These are phyloP conservation scores for Diabrotica balteata DNA, from an alignment of 2,888 invertebrate genomes.

Conservation along the genomic window DNA sequence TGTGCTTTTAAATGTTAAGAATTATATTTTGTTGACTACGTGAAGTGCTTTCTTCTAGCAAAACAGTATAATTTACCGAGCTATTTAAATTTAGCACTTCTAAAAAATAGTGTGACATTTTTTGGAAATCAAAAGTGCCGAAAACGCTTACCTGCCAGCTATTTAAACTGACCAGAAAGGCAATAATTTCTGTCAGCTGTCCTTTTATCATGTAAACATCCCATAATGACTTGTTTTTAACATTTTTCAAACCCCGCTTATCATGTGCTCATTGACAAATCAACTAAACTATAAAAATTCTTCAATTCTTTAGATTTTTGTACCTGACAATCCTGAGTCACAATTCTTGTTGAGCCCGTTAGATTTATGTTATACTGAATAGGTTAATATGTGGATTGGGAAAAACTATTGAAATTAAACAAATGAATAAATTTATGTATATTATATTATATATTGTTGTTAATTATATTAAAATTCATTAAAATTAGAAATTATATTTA, in stretches of 20 bases:
- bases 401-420: too few species aligned
- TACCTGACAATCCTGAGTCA: background rate
- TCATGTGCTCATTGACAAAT: conserved; percentile 34
- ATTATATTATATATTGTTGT: too few species aligned
- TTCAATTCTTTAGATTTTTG: background rate
- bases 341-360: background rate
- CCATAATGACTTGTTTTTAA: conserved; percentile 45
- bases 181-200: conserved; percentile 36
- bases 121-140: conserved; percentile 23
- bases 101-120: conserved; percentile 32
- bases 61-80: conserved; percentile 13
- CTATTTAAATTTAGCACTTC: conserved; percentile 33
- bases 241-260: conserved; percentile 33
- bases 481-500: too few species aligned
- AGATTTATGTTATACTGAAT: too few species aligned
- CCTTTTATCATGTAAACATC: conserved; percentile 44
- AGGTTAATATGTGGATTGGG: too few species aligned
- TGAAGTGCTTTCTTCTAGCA: too few species aligned
- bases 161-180: conserved; percentile 30
- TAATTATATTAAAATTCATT: too few species aligned
- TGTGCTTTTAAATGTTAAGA: too few species aligned
- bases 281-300: conserved; percentile 20
- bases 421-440: too few species aligned
- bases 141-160: conserved; percentile 30
- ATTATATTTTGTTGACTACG: too few species aligned